Evolutionary conservation across 2,113 vertebrate genomes (phyloP).

Genomic region (Diadophis punctatus): DNA sequence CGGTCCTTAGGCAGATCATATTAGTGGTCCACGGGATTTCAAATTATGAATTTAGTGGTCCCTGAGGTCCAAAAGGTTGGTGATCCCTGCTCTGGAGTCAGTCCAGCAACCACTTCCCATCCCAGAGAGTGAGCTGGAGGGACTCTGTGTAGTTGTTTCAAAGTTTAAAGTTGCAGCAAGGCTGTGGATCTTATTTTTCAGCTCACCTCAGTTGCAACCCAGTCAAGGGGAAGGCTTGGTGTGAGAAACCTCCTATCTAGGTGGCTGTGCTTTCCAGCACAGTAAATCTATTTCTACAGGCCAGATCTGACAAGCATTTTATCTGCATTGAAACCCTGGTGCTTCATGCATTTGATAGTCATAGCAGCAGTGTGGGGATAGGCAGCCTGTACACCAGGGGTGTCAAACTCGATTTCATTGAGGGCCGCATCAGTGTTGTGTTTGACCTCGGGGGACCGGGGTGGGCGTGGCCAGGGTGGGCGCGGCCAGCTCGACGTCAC

Average conservation of each 20-base stretch:
- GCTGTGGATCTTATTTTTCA: not conserved
- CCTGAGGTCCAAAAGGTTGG: no score
- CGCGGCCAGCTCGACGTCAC: no score
- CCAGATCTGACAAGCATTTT: not conserved
- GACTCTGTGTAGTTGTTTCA: not conserved
- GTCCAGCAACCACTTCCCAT: not conserved
- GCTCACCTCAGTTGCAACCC: not conserved
- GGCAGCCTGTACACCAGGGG: not conserved
- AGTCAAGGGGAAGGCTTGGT: not conserved
- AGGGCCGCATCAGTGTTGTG: no score
- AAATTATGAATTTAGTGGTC: no score
- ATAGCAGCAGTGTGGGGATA: not conserved
- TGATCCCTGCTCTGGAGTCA: no score
- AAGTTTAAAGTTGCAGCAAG: not conserved
- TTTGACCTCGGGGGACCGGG: no score
- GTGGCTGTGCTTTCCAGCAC: not conserved
- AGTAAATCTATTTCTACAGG: not conserved
- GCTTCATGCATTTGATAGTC: not conserved
- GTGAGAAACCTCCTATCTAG: not conserved
- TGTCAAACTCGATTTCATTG: no score
- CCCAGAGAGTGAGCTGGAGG: not conserved
- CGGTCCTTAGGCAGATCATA: no score
- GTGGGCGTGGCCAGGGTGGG: no score
- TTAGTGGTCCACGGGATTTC: no score
- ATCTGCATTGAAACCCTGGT: not conserved